Evolutionary conservation across 2,888 invertebrate genomes (phyloP).

Genomic region (Drosophila borealis): DNA sequence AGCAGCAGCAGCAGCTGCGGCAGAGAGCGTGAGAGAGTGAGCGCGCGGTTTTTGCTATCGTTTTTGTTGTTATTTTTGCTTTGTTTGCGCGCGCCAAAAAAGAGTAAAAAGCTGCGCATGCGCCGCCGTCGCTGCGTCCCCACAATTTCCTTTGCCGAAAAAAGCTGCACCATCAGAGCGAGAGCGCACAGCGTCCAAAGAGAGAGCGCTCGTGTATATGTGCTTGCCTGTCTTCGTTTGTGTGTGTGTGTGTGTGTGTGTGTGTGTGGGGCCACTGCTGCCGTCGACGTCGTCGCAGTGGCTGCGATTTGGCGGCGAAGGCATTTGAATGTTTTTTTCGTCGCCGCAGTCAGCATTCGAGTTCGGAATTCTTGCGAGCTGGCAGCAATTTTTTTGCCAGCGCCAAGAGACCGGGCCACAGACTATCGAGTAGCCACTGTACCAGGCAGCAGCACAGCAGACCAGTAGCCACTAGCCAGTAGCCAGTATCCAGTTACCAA

Average conservation of each 20-base stretch:
- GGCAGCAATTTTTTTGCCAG: constrained; percentile 83
- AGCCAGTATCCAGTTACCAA: constrained; percentile 25
- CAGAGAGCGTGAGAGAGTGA: constrained; percentile 22
- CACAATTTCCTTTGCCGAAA: constrained; percentile 2
- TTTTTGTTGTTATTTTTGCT: constrained; percentile 20
- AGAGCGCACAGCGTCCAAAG: constrained; percentile 46
- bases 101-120: constrained; percentile 76
- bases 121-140: constrained; percentile 53
- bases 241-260: constrained; percentile 11
- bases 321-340: constrained; percentile 84
- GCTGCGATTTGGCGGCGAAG: constrained; percentile 78
- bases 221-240: too few relatives aligned
- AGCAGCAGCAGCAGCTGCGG: not conserved
- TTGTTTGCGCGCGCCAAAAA: constrained; percentile 51
- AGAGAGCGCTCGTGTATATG: constrained; percentile 31
- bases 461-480: constrained; percentile 9
- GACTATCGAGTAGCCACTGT: constrained; percentile 35
- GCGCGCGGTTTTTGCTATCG: constrained; percentile 31
- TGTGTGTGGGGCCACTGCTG: constrained; percentile 34
- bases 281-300: constrained; percentile 50
- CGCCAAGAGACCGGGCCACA: constrained; percentile 27
- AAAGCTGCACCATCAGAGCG: constrained; percentile 49
- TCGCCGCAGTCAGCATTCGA: constrained; percentile 84
- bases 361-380: constrained; percentile 85
- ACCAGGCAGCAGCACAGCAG: constrained; percentile 16